Conservation (phyloP, 2,113 vertebrate genomes). For the Todiramphus saurophagus region DNA sequence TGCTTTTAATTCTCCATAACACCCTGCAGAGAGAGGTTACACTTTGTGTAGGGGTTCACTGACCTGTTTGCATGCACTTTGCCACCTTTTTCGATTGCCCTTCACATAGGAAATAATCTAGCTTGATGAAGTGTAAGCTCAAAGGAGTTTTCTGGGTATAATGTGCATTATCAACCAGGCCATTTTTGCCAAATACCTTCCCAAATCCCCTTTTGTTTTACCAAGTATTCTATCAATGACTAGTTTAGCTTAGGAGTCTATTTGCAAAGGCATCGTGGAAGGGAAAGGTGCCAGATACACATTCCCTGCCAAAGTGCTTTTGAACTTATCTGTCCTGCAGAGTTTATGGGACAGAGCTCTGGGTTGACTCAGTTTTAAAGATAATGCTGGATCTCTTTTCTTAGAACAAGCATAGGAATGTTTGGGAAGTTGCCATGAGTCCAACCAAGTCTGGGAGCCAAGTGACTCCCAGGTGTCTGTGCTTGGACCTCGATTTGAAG, state of each 20-base stretch:
- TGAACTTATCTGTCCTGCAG: background rate
- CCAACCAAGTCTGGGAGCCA: background rate
- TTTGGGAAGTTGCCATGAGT: conserved; percentile 15
- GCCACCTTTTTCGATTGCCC: background rate
- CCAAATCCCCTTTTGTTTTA: background rate
- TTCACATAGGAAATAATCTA: background rate
- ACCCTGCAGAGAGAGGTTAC: background rate
- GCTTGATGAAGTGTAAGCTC: background rate
- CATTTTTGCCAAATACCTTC: background rate
- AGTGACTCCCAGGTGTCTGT: background rate
- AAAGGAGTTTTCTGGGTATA: background rate
- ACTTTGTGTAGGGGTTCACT: background rate
- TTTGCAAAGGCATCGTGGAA: background rate
- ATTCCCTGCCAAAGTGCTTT: background rate
- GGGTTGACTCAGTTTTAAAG: conserved; percentile 24
- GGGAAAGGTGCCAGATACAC: background rate
- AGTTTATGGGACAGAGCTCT: background rate
- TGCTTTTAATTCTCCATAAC: background rate
- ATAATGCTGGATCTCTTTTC: background rate
- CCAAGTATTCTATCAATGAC: background rate
- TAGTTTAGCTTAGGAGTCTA: background rate
- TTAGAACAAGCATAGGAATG: background rate
- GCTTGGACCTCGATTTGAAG: background rate
- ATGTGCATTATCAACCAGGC: background rate
- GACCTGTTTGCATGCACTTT: background rate